phyloP scores from a whole-genome alignment of 2,888 invertebrate genomes.

The Nemotelus pantherinus region DNA sequence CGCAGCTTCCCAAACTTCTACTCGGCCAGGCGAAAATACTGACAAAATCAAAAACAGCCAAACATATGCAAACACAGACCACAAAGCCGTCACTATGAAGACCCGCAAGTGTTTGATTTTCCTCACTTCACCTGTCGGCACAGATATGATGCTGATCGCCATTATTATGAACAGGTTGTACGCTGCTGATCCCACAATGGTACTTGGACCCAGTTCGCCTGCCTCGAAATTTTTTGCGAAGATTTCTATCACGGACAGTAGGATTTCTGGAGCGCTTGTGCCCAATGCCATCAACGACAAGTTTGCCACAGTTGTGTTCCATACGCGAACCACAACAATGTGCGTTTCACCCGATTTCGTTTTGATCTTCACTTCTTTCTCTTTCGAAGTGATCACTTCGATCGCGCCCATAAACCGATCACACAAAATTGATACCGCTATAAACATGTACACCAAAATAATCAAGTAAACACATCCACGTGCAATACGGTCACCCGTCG shows the following conservation, averaged over 20 bases:
- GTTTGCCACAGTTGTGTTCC: slow-evolving; percentile 98
- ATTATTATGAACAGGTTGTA: slow-evolving; percentile 96
- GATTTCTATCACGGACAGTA: slow-evolving; percentile 93
- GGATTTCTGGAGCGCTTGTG: slow-evolving; percentile 94
- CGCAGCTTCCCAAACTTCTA: slow-evolving; percentile 93
- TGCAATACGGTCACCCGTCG: slow-evolving; percentile 75
- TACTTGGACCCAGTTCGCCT: slow-evolving; percentile 93
- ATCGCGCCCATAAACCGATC: slow-evolving; percentile 97
- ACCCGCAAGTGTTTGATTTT: slow-evolving; percentile 92
- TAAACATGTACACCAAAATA: slow-evolving; percentile 86
- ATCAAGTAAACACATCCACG: slow-evolving; percentile 88
- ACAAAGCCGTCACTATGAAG: slow-evolving; percentile 93
- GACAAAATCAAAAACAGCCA: slow-evolving; percentile 94
- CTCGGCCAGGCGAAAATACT: slow-evolving; percentile 80
- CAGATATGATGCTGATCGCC: slow-evolving; percentile 86
- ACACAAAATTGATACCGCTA: slow-evolving; percentile 94
- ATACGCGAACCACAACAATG: slow-evolving; percentile 87
- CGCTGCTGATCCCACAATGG: slow-evolving; percentile 95
- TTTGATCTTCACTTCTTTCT: slow-evolving; percentile 88
- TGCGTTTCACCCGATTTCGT: slow-evolving; percentile 84
- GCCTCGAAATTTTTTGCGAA: slow-evolving; percentile 90
- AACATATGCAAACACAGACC: slow-evolving; percentile 96
- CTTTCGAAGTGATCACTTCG: slow-evolving; percentile 95
- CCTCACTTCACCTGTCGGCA: slow-evolving; percentile 85
- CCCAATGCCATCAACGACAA: slow-evolving; percentile 95